Base-by-base conservation (phyloP, 2,888 invertebrate species). In the Agriopis marginaria region DNA sequence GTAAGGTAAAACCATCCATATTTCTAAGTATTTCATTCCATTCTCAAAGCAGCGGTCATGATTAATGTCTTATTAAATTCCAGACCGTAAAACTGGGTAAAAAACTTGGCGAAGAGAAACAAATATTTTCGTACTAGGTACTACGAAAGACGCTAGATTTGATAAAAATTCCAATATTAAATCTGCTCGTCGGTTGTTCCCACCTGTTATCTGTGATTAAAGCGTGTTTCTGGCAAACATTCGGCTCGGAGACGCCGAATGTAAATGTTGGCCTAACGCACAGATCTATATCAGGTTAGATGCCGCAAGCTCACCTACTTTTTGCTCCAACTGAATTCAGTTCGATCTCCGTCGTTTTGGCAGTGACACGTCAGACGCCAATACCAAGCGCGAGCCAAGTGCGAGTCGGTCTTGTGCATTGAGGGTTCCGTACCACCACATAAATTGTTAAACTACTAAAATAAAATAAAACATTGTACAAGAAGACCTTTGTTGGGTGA, bases 181-280 rank as follows among this genome's bases (percentile, higher is more conserved):
- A 90, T 91, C 90, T 89, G 87, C 88, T 87, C 83, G 82, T 77
- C 84, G 83, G 78, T 77, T 84, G 81, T 83, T 83, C 74, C 84
- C 87, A 88, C 92, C 91, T 91, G 90, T 89, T 90, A 87, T 81
- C 88, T 81, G 88, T 91, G 93, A 92, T 93, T 93, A 92, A 93
- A 92, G 90, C 88, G 87, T 87, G 87, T 89, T 87, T 81, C 80
- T 78, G 78, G 83, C 86, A 89, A 91, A 88, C 86, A 87, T 76
- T 82, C 82, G 80, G 80, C 78, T 80, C 79, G 81, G 79, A 81
- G 83, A 79, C 84, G 86, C 82, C 82, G 80, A 91, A 91, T 87
- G 92, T 88, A 91, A 93, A 93, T 92, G 91, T 92, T 91, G 80
- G 85, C 81, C 80, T 78, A 85, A 84, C 83, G 83, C 47, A 11